Base-by-base conservation (phyloP, 2,888 invertebrate species). In the Mythimna loreyi region DNA sequence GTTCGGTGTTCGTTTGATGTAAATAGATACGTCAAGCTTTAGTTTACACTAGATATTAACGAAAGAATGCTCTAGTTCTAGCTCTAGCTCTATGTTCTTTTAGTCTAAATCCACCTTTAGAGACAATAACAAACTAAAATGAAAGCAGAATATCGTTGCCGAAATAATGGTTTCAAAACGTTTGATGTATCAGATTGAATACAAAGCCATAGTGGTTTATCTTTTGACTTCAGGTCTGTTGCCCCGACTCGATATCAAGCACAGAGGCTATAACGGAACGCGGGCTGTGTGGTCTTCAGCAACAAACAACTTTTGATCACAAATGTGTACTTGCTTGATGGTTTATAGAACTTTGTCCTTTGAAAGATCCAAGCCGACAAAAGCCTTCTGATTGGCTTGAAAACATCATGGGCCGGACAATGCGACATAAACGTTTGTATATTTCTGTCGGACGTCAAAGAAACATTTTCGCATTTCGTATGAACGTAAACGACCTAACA, bases 371-470 rank as follows among this genome's bases (percentile, higher is more conserved):
- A 84, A 77, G 88, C 88, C 92, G 90, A 86, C 88, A 88, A 89
- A 86, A 86, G 86, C 76, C 71, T 79, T 69, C 81, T 90, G 92
- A 92, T 92, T 91, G 91, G 88, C 86, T 87, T 80, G 86, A 87
- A 88, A 90, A 87, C 86, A 87, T 87, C 86, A 85, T 67, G 77
- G 69, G 66, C 72, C 75, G 88, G 86, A 94, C 94, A 94, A 94
- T 94, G 87, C 90, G 74, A 90, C 93, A 94, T 94, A 94, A 94
- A 93, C 82, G 88, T 90, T 91, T 90, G 88, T 88, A 87, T 89
- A 87, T 87, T 90, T 89, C 89, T 89, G 86, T 84, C 84, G 80
- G 82, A 83, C 87, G 82, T 89, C 87, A 87, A 90, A 90, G 89
- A 88, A 90, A 88, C 89, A 89, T 93, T 93, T 90, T 90, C 88